Base-by-base conservation (phyloP, 2,888 invertebrate genomes). In the Hylaea fasciaria region DNA sequence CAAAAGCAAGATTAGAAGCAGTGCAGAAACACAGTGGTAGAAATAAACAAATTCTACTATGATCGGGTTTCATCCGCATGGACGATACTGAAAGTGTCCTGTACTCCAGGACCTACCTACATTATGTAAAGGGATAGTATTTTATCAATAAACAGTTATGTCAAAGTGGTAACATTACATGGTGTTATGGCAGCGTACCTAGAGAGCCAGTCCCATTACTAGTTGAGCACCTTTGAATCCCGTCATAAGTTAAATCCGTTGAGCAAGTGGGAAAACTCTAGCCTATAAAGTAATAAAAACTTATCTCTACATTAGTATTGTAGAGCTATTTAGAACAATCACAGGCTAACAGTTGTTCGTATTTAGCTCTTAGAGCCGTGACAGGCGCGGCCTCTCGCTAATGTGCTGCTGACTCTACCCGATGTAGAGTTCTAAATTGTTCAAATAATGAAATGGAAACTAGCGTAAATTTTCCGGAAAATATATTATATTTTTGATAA, bases 371-470 rank as follows among this genome's bases (percentile, higher is more conserved):
- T n/a, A 44, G 47, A 50, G 66, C 70, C 58, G 70, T 81, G 81
- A 81, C 80, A 79, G 80, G 55, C 71, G 74, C 70, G 73, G 77
- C 76, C 72, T 70, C 78, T 62, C 78, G 72, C 78, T 83, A 82
- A 83, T 81, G 78, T 75, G 76, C 71, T 76, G 76, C 80, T 73
- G 77, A 80, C 80, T 80, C 78, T 80, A 81, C 77, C 59, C 35
- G 39, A 40, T 55, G 13, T 52, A 81, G 75, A 76, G 14, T 13
- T 48, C 0, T 0, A 64, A 39, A 61, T 37, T 37, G n/a, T 37
- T 4, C 3, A 9, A 32, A 32, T 7, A 32, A 37, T 37, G 1
- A 7, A 12, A n/a, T 12, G 11, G 4, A 37, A 37, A 12, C 10
- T 37, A n/a, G 0, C 4, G 11, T n/a, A n/a, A 37, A n/a, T 37